A percentile compares a stretch with the other conserved stretches of the same genome.
phyloP scores from a whole-genome alignment of 2,888 invertebrate genomes.

The Escarpia spicata region DNA sequence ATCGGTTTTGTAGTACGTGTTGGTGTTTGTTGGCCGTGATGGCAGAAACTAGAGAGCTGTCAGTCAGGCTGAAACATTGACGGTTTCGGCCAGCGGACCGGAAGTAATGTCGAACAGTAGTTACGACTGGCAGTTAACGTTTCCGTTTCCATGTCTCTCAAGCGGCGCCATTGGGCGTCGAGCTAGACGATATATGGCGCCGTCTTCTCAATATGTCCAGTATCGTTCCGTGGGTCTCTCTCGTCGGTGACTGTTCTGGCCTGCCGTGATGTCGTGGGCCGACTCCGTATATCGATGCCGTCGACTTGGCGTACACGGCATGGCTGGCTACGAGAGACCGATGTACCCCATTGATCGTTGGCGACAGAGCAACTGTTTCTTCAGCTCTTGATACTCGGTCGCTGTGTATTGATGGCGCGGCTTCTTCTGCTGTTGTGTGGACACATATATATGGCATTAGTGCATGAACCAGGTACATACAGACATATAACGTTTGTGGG shows the following conservation, averaged over 20 bases:
- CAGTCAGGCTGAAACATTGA: too few relatives aligned
- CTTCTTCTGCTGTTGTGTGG: background rate
- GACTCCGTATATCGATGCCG: background rate
- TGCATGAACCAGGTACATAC: background rate
- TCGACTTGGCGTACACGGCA: background rate
- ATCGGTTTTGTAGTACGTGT: too few relatives aligned
- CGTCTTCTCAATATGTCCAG: background rate
- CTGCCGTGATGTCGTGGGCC: background rate
- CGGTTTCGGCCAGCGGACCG: background rate
- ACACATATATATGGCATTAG: background rate
- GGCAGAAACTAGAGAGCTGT: too few relatives aligned
- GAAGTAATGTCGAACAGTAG: background rate
- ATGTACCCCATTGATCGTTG: conserved; percentile 24
- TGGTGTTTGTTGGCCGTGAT: too few relatives aligned
- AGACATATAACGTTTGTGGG: background rate
- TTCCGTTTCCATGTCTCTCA: background rate
- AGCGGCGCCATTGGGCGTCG: background rate
- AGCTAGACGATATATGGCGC: background rate
- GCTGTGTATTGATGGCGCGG: conserved; percentile 19
- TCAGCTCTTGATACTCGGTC: conserved; percentile 24
- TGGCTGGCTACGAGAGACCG: background rate
- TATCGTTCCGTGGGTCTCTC: background rate
- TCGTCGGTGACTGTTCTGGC: background rate
- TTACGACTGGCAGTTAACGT: background rate
- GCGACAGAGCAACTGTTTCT: conserved; percentile 20